Conservation (phyloP, 2,797 vertebrate genomes). For the Darevskia nairensis region DNA sequence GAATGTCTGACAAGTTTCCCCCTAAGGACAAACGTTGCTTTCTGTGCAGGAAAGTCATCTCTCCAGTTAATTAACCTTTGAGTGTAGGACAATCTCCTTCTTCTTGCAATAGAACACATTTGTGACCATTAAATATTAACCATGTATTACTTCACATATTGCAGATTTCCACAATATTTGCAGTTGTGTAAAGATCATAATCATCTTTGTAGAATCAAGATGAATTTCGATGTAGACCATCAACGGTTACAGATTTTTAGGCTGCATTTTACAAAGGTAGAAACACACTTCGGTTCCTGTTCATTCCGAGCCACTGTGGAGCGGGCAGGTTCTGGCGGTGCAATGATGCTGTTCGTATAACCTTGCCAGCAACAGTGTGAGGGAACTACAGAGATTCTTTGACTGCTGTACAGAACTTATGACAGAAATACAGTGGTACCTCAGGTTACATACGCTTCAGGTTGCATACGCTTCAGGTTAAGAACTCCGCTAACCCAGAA, state of each 20-base stretch:
- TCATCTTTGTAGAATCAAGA: not conserved
- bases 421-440: too few species aligned
- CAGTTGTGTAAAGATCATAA: not conserved
- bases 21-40: not conserved
- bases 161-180: constrained; percentile 3
- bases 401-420: not conserved
- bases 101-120: accelerated
- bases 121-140: not conserved
- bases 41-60: constrained; percentile 35
- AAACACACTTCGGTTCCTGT: too few species aligned
- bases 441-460: too few species aligned
- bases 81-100: constrained; percentile 8
- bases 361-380: not conserved
- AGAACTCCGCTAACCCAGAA: too few species aligned
- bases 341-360: too few species aligned
- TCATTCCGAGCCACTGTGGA: too few species aligned
- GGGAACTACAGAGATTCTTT: not conserved
- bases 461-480: too few species aligned
- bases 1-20: constrained; percentile 14
- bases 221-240: not conserved
- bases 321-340: too few species aligned
- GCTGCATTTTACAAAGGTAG: not conserved
- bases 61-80: constrained; percentile 40
- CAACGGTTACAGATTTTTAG: not conserved
- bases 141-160: not conserved